A percentile compares a stretch with the other conserved stretches of the same genome.
phyloP scores from a whole-genome alignment of 2,113 vertebrate genomes.

The Aspiorhynchus laticeps region DNA sequence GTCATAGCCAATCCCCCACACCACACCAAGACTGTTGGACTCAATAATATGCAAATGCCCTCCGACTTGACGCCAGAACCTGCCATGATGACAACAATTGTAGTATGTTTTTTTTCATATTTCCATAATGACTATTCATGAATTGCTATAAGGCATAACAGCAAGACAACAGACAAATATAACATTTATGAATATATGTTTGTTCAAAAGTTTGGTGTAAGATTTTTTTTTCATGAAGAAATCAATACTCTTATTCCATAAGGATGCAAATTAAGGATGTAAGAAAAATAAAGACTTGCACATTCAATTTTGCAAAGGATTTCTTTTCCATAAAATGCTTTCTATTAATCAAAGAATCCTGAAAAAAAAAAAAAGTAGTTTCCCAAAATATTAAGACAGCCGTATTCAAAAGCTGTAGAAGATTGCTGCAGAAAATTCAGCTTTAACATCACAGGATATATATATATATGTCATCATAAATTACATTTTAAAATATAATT shows the following conservation, averaged over 20 bases:
- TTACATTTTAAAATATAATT: background rate
- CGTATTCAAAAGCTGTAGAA: too few species aligned
- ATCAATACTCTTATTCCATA: background rate
- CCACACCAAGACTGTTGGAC: constrained; percentile 84
- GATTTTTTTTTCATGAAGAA: background rate
- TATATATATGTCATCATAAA: background rate
- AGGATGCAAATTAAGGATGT: background rate
- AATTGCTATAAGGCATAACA: background rate
- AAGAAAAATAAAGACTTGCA: background rate
- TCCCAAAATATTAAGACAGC: background rate
- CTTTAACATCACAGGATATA: background rate
- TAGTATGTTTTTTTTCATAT: background rate
- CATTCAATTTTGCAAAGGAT: background rate
- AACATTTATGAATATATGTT: background rate
- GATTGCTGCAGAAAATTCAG: background rate
- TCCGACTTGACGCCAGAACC: constrained; percentile 96
- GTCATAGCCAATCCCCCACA: constrained; percentile 93
- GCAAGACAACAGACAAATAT: background rate
- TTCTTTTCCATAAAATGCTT: background rate
- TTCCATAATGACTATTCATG: background rate
- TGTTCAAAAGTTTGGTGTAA: background rate
- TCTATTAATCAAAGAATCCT: background rate
- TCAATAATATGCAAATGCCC: constrained; percentile 90
- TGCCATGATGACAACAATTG: constrained; percentile 58
- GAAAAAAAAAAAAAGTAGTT: background rate